Base-by-base conservation (phyloP, 2,797 vertebrate species). In the Centropyge bicolor region DNA sequence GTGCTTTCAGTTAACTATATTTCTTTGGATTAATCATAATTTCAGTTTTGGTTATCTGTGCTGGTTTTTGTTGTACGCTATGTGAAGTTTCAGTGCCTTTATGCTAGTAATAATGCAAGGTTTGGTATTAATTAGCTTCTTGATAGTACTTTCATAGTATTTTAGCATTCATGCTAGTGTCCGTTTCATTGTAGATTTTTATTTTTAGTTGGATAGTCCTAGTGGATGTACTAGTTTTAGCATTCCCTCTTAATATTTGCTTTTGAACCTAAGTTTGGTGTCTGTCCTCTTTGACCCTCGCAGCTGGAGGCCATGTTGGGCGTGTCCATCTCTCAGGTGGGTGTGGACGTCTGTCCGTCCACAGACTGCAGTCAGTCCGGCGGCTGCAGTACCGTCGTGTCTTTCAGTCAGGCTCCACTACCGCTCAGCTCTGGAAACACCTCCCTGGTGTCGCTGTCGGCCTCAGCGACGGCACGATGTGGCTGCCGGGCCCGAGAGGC, bases 271-370 rank as follows among this genome's bases (percentile, higher is more conserved):
- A 51, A 51, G 7, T 71, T 64, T 38, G 43, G 12, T 52, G 16
- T 70, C 9, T 64, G 0, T 43, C 14, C 1, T 52, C 5, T 36
- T 27, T 24, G 7, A 0, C 20, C 9, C 36, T 36, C 36, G 54
- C 91, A 98, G 97, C 38, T 98, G 94, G 97, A 98, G 93, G 92
- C 93, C 8, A n/a, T 75, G 46, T 49, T 97, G 92, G 95, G 93
- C 36, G 88, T 95, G 82, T 91, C 90, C 79, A 92, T 97, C 78
- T 93, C 94, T 24, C 96, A 97, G 89, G 94, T 96, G 82, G 96
- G 95, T 2, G 93, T 97, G 38, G 95, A 98, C 35, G 96, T 96
- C 49, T 98, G 97, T 10, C 68, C 88, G 10, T 83, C 84, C 86
- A 87, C 92, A 0, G 94, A 96, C 87, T 98, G 97, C 85, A 84